Conservation (phyloP, 2,888 invertebrate species). For the Heteromurus nitidus region DNA sequence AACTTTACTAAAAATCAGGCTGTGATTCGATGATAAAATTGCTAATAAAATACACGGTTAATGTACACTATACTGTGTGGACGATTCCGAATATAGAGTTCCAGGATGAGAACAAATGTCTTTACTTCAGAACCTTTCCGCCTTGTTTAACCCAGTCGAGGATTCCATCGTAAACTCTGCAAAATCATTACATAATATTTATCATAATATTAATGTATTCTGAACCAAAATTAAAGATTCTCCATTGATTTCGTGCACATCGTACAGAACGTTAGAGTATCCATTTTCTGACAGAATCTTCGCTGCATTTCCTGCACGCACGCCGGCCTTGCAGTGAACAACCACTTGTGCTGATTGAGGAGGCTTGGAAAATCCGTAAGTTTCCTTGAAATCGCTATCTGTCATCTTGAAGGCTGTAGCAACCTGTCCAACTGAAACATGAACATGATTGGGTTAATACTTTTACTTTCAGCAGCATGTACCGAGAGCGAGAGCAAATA, state of each 20-base stretch:
- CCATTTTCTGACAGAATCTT: conserved; percentile 56
- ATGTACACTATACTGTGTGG: not conserved
- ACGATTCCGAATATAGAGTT: too few species aligned
- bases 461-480: not conserved
- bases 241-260: not conserved
- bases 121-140: conserved; percentile 51
- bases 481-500: not conserved
- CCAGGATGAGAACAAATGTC: not conserved
- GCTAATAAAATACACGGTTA: not conserved
- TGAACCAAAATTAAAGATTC: too few species aligned
- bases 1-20: not conserved
- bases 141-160: conserved; percentile 66
- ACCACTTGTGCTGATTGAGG: conserved; percentile 47
- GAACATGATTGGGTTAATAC: not conserved
- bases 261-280: conserved; percentile 66
- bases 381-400: conserved; percentile 61
- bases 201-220: not conserved
- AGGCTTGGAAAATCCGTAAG: conserved; percentile 71
- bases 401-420: conserved; percentile 69
- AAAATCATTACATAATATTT: conserved; percentile 1
- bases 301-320: conserved; percentile 64
- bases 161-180: conserved; percentile 66
- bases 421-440: conserved; percentile 74
- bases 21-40: too few species aligned
- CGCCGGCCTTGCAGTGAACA: conserved; percentile 66